Evolutionary conservation across 2,888 invertebrate species (phyloP), one percentile per base, ranked within the genome.

Genomic region (Apodemia mormo): DNA sequence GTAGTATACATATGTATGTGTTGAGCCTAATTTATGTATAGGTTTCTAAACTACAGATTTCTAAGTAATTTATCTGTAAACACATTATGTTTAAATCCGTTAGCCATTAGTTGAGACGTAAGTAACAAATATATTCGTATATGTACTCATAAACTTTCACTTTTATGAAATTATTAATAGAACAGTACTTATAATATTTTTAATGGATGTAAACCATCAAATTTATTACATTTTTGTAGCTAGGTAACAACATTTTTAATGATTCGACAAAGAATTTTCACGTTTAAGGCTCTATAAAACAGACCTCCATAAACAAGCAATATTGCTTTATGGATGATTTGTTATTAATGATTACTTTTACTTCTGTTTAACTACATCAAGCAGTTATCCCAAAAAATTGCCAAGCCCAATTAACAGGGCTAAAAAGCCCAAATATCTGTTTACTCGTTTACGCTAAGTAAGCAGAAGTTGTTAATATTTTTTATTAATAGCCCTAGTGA

Each of bases 281-380:
- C 82, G 82, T 84, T 86, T 82, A 82, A 78, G 82, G 80, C 77
- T 79, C 85, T 81, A 87, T 89, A 87, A 89, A 89, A 87, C 82
- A 85, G 84, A 85, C 89, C 89, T 87, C 84, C 86, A 88, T 91
- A 90, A 91, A 90, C 88, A 90, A 89, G 87, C 84, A 85, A 87
- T 89, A 89, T 87, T 83, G 77, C 83, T 89, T 89, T 89, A 88
- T 87, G 85, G 80, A 83, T 79, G 54, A 79, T 82, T 78, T 80
- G 82, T 85, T 86, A 87, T 85, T 86, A 83, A 82, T 82, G 85
- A 82, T 83, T 80, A 82, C 78, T 83, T 80, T 81, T 82, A 82
- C 83, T 80, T 82, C 81, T 76, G 75, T 70, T 71, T 71, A 72
- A 65, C 68, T 64, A 29, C 65, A 40, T 65, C 68, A 37, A 61